These are phyloP conservation scores for Trissoscelio sp. DNA, from an alignment of 2,888 invertebrate species.

Conservation along the genomic window DNA sequence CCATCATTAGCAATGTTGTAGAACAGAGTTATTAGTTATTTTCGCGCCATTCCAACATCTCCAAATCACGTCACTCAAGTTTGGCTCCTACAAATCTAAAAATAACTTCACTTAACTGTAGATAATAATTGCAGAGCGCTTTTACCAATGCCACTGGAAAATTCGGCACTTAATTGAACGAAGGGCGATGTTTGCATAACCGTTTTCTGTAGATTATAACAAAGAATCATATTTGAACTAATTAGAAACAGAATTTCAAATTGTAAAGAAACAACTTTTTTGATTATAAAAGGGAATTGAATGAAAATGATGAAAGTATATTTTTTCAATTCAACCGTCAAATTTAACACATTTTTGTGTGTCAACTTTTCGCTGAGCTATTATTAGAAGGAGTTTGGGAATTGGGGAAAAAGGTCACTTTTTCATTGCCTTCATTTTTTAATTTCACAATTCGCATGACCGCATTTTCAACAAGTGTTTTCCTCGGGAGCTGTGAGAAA, in stretches of 20 bases:
- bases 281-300: no score
- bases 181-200: not conserved
- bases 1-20: slow-evolving; percentile 31
- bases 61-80: slow-evolving; percentile 15
- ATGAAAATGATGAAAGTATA: no score
- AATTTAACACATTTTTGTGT: no score
- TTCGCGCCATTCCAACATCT: slow-evolving; percentile 2
- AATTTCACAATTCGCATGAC: not conserved
- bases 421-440: not conserved
- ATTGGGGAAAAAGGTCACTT: not conserved
- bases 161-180: slow-evolving; percentile 3
- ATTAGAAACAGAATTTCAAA: not conserved
- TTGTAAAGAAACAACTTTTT: not conserved
- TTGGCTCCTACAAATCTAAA: not conserved
- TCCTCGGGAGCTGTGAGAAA: not conserved
- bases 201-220: not conserved
- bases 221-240: not conserved
- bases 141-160: not conserved
- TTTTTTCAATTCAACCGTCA: no score
- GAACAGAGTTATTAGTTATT: slow-evolving; percentile 24
- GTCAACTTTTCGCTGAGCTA: no score
- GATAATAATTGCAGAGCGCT: not conserved
- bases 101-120: slow-evolving; percentile 1
- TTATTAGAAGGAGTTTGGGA: not conserved
- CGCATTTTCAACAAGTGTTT: slow-evolving; percentile 6